These are phyloP conservation scores for Chironomus tepperi DNA, from an alignment of 1,140 invertebrate species.

Conservation along the genomic window DNA sequence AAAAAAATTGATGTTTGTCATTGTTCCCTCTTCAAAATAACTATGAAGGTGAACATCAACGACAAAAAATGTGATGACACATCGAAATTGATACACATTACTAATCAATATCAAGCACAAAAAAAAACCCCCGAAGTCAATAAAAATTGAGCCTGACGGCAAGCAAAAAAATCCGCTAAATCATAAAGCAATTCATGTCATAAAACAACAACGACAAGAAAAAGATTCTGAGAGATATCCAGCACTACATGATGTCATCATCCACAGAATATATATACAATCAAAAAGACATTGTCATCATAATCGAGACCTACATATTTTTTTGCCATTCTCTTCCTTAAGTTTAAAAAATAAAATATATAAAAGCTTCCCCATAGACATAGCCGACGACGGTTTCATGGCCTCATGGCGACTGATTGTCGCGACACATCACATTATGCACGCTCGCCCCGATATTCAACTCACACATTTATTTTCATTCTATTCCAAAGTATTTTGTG, in stretches of 20 bases:
- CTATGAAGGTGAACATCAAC: too few relatives aligned
- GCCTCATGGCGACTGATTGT: background rate
- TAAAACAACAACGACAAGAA: background rate
- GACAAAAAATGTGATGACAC: too few relatives aligned
- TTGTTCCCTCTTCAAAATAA: too few relatives aligned
- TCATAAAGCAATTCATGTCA: background rate
- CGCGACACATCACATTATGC: slow-evolving; percentile 11
- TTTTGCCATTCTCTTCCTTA: background rate
- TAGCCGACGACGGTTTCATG: background rate
- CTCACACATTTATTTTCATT: background rate
- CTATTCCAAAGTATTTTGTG: background rate
- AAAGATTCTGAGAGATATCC: too few relatives aligned
- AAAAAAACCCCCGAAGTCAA: too few relatives aligned
- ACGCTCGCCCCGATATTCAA: slow-evolving; percentile 1
- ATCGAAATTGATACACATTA: too few relatives aligned
- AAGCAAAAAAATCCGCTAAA: background rate
- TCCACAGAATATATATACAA: background rate
- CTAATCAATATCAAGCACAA: too few relatives aligned
- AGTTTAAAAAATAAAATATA: background rate
- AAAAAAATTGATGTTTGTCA: too few relatives aligned
- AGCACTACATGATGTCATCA: background rate
- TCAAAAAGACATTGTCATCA: slow-evolving; percentile 8
- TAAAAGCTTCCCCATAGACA: background rate
- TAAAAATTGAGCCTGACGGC: too few relatives aligned
- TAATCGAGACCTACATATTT: background rate